Conservation (phyloP, 2,113 vertebrate species). For the Pteruthius melanotis region DNA sequence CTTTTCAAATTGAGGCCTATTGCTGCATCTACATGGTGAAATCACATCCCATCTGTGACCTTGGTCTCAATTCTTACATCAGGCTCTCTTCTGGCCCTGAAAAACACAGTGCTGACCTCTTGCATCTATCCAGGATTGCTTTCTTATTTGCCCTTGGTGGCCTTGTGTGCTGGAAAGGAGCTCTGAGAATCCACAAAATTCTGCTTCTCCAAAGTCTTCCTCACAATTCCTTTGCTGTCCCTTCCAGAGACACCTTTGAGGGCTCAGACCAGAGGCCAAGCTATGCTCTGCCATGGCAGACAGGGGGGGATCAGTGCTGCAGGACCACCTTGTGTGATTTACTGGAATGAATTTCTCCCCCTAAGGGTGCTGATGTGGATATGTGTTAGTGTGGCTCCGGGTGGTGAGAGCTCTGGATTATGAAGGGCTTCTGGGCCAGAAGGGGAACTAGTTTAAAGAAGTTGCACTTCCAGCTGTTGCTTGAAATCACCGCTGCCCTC, state of each 20-base stretch:
- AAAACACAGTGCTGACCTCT: neutral
- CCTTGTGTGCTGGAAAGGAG: neutral
- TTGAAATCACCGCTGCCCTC: neutral
- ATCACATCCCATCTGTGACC: neutral
- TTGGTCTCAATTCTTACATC: neutral
- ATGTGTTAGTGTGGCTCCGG: neutral
- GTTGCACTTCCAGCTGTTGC: neutral
- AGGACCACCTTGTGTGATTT: neutral
- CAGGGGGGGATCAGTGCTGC: no score
- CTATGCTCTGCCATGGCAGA: fast-evolving
- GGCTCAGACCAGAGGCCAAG: neutral
- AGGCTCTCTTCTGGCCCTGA: neutral
- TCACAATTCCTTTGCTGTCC: neutral
- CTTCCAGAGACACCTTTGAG: neutral
- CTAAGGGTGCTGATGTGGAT: neutral
- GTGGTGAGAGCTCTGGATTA: neutral
- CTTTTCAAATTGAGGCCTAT: neutral
- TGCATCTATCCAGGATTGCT: neutral
- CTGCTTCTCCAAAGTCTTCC: neutral
- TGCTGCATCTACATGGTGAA: neutral
- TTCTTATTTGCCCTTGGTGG: neutral
- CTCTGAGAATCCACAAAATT: neutral
- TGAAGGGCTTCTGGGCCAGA: neutral
- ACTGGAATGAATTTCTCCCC: neutral
- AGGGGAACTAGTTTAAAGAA: neutral